Evolutionary conservation across 2,797 vertebrate species (phyloP).

Genomic region (Echeneis naucrates): DNA sequence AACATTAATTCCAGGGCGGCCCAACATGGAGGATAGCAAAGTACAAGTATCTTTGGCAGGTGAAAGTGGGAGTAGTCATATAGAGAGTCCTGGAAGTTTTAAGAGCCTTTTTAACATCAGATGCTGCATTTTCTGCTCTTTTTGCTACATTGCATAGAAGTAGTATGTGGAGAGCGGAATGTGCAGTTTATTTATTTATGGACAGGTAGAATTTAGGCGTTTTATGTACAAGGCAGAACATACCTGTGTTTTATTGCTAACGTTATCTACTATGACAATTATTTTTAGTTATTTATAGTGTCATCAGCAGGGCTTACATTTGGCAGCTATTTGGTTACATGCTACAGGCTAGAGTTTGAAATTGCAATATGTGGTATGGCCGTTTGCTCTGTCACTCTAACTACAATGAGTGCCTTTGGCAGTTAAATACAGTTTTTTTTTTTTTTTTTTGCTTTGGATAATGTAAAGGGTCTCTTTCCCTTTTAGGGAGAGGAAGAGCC

Average conservation of each 20-base stretch:
- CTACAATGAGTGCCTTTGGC: not conserved
- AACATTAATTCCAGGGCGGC: constrained; percentile 45
- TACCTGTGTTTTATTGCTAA: constrained; percentile 4
- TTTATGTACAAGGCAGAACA: not conserved
- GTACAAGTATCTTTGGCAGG: constrained; percentile 59
- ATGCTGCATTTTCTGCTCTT: constrained; percentile 30
- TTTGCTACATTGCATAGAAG: constrained; percentile 10
- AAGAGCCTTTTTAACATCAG: constrained; percentile 37
- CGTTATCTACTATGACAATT: not conserved
- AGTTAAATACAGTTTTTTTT: constrained; percentile 20
- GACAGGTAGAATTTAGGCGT: constrained; percentile 1
- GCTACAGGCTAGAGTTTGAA: not conserved
- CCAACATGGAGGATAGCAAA: constrained; percentile 46
- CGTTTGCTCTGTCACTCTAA: not conserved
- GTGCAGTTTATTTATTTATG: constrained; percentile 4
- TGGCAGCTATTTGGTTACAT: constrained; percentile 24
- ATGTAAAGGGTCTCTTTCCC: constrained; percentile 19
- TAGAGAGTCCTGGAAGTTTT: constrained; percentile 34
- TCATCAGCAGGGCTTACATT: too few relatives aligned
- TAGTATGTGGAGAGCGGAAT: not conserved
- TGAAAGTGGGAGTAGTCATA: constrained; percentile 46
- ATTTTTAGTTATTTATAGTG: constrained; percentile 25
- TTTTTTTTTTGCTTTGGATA: constrained; percentile 17
- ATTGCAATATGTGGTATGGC: not conserved
- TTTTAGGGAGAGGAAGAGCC: not conserved